phyloP scores from a whole-genome alignment of 2,113 vertebrate species.

The Pampusana beccarii region DNA sequence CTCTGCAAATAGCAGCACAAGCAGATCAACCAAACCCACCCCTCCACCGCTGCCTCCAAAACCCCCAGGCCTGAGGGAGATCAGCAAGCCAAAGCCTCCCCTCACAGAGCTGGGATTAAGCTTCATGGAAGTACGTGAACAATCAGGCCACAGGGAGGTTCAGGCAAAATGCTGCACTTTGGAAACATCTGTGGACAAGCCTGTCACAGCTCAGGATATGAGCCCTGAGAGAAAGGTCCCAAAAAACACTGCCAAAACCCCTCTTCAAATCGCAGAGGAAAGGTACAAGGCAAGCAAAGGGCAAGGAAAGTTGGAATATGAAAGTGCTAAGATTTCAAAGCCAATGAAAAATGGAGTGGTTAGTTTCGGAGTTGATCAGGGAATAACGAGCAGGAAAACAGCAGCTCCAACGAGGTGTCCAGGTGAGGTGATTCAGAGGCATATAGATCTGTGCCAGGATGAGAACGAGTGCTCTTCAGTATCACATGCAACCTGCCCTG shows the following conservation, averaged over 20 bases:
- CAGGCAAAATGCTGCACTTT: neutral
- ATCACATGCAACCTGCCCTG: slow-evolving; percentile 48
- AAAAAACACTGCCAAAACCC: slow-evolving; percentile 26
- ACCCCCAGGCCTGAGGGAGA: neutral
- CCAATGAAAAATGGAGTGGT: neutral
- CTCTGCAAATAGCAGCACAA: neutral
- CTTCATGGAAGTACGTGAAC: neutral
- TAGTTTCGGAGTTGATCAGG: neutral
- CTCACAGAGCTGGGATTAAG: neutral
- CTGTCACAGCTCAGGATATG: neutral
- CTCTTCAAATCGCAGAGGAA: slow-evolving; percentile 63
- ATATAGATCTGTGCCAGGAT: slow-evolving; percentile 61
- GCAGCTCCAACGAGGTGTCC: neutral
- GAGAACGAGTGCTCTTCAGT: slow-evolving; percentile 3
- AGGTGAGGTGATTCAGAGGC: slow-evolving; percentile 57
- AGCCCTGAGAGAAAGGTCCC: neutral
- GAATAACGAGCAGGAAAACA: neutral
- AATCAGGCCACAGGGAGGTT: neutral
- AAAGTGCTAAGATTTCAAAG: neutral
- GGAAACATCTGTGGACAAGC: neutral
- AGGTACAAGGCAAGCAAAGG: slow-evolving; percentile 43
- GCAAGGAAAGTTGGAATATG: neutral
- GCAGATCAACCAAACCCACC: neutral
- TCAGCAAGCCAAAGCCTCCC: neutral
- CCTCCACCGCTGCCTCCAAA: neutral